A percentile compares a stretch with the other conserved stretches of the same genome.
These are phyloP conservation scores for Oryzaephilus surinamensis DNA, from an alignment of 1,140 invertebrate genomes.

Conservation along the genomic window DNA sequence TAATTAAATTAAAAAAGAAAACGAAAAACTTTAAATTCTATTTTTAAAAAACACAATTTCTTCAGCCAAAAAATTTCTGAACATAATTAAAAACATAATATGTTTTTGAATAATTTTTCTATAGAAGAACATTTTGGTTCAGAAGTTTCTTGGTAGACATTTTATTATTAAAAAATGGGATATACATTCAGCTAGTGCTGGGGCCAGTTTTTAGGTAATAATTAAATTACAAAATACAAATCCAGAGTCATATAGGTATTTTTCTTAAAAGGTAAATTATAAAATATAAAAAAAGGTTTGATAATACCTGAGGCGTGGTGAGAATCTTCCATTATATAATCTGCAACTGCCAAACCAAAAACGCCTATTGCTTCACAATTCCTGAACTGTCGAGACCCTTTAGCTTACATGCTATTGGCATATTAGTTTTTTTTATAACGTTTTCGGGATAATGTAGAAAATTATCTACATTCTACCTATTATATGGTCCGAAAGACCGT, in stretches of 20 bases:
- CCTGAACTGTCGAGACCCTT: constrained; percentile 25
- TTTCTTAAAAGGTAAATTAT: constrained; percentile 12
- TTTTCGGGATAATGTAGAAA: constrained; percentile 21
- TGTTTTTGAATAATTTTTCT: too few species aligned
- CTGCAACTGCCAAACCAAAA: constrained; percentile 12
- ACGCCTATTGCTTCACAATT: constrained; percentile 14
- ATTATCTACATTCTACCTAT: constrained; percentile 25
- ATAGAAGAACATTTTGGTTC: too few species aligned
- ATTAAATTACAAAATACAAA: constrained; percentile 16
- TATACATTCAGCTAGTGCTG: constrained; percentile 4
- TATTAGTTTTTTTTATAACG: constrained; percentile 30
- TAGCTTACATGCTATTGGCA: constrained; percentile 33
- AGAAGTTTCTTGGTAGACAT: too few species aligned
- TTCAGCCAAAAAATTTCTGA: too few species aligned
- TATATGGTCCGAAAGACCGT: too few species aligned
- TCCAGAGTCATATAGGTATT: constrained; percentile 12
- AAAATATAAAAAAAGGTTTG: constrained; percentile 32
- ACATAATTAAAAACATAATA: too few species aligned
- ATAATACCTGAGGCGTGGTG: constrained; percentile 34
- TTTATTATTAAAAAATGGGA: too few species aligned
- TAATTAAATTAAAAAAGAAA: too few species aligned
- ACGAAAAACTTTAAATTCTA: too few species aligned
- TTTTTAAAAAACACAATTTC: too few species aligned
- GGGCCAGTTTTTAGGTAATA: constrained; percentile 14
- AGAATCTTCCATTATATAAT: constrained; percentile 8